Conservation (phyloP, 2,888 invertebrate genomes). For the Eretmocerus hayati region DNA sequence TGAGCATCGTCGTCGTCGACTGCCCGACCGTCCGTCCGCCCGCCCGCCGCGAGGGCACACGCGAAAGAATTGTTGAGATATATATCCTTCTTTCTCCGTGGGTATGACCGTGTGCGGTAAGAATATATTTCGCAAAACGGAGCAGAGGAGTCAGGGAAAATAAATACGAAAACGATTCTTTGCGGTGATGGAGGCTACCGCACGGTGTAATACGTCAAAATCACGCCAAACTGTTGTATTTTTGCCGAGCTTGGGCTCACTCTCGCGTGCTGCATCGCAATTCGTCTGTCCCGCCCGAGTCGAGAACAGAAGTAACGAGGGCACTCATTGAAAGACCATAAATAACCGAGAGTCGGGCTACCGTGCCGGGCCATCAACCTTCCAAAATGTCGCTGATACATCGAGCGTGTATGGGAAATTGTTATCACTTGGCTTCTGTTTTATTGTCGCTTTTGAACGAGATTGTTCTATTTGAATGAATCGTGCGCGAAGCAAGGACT, state of each 20-base stretch:
- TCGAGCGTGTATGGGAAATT: neutral
- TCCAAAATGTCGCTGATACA: neutral
- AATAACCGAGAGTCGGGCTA: conserved; percentile 13
- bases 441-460: conserved; percentile 1
- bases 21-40: no score
- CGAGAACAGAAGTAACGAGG: neutral
- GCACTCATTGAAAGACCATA: conserved; percentile 20
- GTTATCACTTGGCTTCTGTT: neutral
- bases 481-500: neutral
- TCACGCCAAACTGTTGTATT: conserved; percentile 22
- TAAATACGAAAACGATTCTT: neutral
- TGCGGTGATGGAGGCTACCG: neutral
- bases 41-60: no score
- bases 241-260: neutral
- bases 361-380: conserved; percentile 17
- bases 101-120: no score
- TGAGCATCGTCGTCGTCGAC: conserved; percentile 19
- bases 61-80: no score
- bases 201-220: conserved; percentile 20
- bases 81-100: no score
- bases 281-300: conserved; percentile 4
- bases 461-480: neutral
- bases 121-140: conserved; percentile 19
- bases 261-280: conserved; percentile 20
- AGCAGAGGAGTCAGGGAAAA: neutral